phyloP scores from a whole-genome alignment of 2,888 invertebrate species.

The Pollenia angustigena region DNA sequence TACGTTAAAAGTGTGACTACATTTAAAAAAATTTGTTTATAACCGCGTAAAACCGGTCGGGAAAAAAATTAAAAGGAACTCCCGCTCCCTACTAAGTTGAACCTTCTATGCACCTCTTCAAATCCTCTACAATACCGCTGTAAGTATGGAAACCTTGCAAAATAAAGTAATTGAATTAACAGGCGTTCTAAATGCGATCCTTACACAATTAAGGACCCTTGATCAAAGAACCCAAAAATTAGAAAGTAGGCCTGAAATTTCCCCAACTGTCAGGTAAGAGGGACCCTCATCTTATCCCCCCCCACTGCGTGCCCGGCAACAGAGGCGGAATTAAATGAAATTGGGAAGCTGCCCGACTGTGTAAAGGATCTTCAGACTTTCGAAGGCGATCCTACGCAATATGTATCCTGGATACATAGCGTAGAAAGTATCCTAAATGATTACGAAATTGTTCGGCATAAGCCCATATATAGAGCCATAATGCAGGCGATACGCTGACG shows the following conservation, averaged over 20 bases:
- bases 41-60: too few relatives aligned
- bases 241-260: neutral
- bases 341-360: constrained; percentile 1
- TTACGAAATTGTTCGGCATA: neutral
- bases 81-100: too few relatives aligned
- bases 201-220: neutral
- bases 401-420: constrained; percentile 1
- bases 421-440: neutral
- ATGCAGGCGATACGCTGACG: constrained; percentile 28
- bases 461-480: neutral
- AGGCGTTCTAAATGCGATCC: neutral
- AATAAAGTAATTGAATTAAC: neutral
- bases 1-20: too few relatives aligned
- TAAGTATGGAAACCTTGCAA: too few relatives aligned
- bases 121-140: too few relatives aligned
- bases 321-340: constrained; percentile 6
- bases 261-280: neutral
- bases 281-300: neutral
- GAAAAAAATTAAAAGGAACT: too few relatives aligned
- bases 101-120: too few relatives aligned
- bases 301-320: neutral
- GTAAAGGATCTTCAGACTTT: neutral
- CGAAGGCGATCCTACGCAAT: neutral
- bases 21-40: too few relatives aligned
- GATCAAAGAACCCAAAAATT: neutral